Base-by-base conservation (phyloP, 2,888 invertebrate genomes). In the Nycteola revayana region DNA sequence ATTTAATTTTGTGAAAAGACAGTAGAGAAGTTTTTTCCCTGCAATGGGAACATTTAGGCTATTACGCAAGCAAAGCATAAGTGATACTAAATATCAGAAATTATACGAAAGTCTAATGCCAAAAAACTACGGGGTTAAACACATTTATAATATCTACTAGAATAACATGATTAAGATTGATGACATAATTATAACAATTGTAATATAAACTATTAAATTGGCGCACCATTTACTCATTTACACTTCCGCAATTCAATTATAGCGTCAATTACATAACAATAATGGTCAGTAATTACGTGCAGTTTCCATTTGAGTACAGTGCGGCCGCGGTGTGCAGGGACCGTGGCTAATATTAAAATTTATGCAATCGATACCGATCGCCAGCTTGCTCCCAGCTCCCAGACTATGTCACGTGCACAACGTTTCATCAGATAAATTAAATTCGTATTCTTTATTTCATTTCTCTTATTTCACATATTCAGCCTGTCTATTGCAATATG, bases 301-400 rank as follows among this genome's bases (percentile, higher is more conserved):
- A 42, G 54, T 60, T 64, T 60, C 51, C 54, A 42, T 42, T 33
- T 28, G 45, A 40, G 32, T 21, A 7, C 21, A 21, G 3, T 7
- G 7, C 26, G 22, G 30, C 36, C 8, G 10, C 25, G 22, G 20
- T 30, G 25, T 29, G 39, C 41, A 36, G 44, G 32, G n/a, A 37
- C 44, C 42, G 48, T 44, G 49, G 55, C 53, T 63, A 63, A 70
- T 76, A 75, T 76, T 74, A 75, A 78, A 77, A 73, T 75, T 66
- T 75, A 76, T 76, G 75, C 69, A 70, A 76, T 78, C 73, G 68
- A 75, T 74, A 63, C 50, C 42, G 50, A 60, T 60, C 64, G 69
- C 48, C 71, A 62, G 72, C 67, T 68, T 73, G 71, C 71, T 66
- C 51, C 52, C 50, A 51, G 47, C 56, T 54, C 56, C 61, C 62